Evolutionary conservation across 2,888 invertebrate species (phyloP), one percentile per base, ranked within the genome.

Genomic region (Schrankia costaestrigalis): DNA sequence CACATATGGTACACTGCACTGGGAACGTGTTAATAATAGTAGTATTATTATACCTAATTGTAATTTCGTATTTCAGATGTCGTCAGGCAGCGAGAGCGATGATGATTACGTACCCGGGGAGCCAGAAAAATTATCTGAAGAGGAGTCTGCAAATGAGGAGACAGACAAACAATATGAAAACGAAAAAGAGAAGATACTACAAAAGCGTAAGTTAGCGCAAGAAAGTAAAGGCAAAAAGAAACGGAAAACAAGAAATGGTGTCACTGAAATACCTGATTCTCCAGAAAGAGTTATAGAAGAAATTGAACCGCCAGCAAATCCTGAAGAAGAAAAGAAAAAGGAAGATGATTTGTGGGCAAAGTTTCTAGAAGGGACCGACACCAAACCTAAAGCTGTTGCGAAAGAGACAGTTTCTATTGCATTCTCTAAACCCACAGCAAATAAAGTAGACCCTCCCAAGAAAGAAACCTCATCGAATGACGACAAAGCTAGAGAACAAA

Each of bases 281-380:
- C 44, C 40, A 25, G 44, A 51, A 26, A 54, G 51, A 28, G 32
- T 34, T 8, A 71, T 21, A 28, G 49, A 60, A 25, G 57, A 56
- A 40, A 46, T 26, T 9, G 74, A 78, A 36, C 66, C 69, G 42
- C 58, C 68, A 24, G 25, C 71, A 11, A 75, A 89, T 28, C 90
- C 90, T 31, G 92, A 91, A 60, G 91, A 91, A 41, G 89, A 91
- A 49, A 94, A 95, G 64, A 91, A 93, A 55, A 89, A 90, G 55
- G 92, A 92, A 24, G 94, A 95, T 60, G 92, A 93, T 34, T 75
- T 95, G 8, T 95, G 95, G 95, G 93, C 94, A 13, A 93, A 91
- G 73, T 94, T 94, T 65, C 86, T 94, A 60, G 92, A 91, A 67
- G 93, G 93, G 55, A 92, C 93, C 24, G 91, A 89, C 48, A 81